Percentiles rank a stretch among this genome's conserved stretches.
Evolutionary conservation across 2,888 invertebrate species (phyloP).

Genomic region (Diarsia dahlii): DNA sequence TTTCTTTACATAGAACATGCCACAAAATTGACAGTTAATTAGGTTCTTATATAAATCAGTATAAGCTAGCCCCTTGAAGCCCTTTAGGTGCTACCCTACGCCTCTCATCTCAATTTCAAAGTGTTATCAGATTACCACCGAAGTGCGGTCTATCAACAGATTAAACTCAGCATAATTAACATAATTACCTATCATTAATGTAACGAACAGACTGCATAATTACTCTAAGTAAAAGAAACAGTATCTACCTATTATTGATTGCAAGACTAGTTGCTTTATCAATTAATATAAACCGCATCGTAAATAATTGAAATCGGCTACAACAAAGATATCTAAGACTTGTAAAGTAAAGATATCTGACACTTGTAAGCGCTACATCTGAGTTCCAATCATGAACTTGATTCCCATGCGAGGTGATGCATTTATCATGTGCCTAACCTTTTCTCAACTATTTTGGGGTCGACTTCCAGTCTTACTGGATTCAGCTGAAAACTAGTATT

Average conservation of each 20-base stretch:
- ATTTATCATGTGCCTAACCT: background rate
- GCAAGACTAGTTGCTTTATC: conserved; percentile 19
- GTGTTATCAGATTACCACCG: background rate
- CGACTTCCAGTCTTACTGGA: no score
- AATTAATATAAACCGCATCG: conserved; percentile 22
- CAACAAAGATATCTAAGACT: conserved; percentile 22
- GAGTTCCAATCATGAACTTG: no score
- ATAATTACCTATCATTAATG: background rate
- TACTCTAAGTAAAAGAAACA: conserved; percentile 19
- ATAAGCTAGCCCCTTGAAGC: background rate
- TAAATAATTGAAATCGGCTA: conserved; percentile 28
- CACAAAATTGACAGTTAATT: no score
- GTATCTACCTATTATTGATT: conserved; percentile 40
- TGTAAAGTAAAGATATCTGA: no score
- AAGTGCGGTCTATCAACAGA: background rate
- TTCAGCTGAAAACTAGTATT: no score
- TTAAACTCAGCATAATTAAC: background rate
- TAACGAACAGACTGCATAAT: conserved; percentile 7
- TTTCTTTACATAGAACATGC: no score
- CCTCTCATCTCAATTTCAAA: background rate
- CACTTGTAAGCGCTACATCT: background rate
- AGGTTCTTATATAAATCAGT: no score
- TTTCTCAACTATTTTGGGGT: no score
- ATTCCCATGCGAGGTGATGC: background rate
- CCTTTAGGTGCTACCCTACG: background rate